A percentile compares a stretch with the other conserved stretches of the same genome.
These are phyloP conservation scores for Wasmannia auropunctata DNA, from an alignment of 1,140 invertebrate genomes.

Conservation along the genomic window DNA sequence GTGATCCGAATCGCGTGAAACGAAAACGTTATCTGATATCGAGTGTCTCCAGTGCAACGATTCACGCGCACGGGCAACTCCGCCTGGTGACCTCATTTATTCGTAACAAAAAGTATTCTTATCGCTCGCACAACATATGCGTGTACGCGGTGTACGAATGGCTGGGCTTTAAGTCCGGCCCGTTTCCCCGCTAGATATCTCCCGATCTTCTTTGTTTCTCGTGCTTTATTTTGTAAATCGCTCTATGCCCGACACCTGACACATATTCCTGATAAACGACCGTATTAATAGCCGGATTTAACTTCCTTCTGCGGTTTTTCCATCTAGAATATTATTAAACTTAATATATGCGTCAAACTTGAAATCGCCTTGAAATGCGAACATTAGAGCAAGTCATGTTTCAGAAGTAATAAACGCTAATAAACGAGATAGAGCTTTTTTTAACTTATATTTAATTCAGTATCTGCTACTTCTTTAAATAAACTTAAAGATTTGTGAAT, in stretches of 20 bases:
- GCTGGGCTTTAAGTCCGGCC: not conserved
- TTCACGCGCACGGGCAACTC: not conserved
- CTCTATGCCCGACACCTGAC: not conserved
- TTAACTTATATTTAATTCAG: not conserved
- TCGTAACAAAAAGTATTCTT: slow-evolving; percentile 31
- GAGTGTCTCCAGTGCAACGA: not conserved
- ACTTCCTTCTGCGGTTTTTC: not conserved
- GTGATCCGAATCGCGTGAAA: not conserved
- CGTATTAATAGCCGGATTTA: not conserved
- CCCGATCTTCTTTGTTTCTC: not conserved
- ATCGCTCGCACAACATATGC: slow-evolving; percentile 7
- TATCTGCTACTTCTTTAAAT: not conserved
- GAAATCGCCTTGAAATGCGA: not conserved
- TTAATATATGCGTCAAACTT: not conserved
- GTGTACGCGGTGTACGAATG: not conserved
- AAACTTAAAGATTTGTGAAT: not conserved
- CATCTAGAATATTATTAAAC: slow-evolving; percentile 32
- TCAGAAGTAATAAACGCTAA: not conserved
- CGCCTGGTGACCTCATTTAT: slow-evolving; percentile 3
- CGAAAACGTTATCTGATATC: not conserved
- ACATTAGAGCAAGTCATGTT: not conserved
- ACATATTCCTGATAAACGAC: not conserved
- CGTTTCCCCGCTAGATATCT: not conserved
- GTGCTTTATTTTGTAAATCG: slow-evolving; percentile 12
- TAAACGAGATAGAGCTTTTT: not conserved